A percentile compares a stretch with the other conserved stretches of the same genome.
These are phyloP conservation scores for Melanargia galathea DNA, from an alignment of 2,888 invertebrate species.

Conservation along the genomic window DNA sequence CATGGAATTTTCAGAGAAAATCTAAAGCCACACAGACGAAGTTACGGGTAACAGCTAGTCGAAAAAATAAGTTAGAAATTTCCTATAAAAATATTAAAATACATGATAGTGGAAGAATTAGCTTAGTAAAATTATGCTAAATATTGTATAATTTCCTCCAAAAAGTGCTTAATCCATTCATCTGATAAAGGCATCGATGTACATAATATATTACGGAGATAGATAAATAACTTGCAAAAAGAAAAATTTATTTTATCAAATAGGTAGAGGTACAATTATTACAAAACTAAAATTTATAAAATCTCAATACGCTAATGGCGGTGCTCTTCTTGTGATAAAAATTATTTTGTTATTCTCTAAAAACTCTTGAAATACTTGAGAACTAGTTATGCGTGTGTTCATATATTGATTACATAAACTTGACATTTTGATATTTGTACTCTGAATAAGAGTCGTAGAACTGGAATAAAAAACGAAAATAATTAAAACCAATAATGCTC, in stretches of 20 bases:
- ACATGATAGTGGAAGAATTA: too few species aligned
- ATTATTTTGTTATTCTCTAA: conserved; percentile 54
- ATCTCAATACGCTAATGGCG: conserved; percentile 16
- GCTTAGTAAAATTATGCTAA: too few species aligned
- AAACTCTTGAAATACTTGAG: conserved; percentile 65
- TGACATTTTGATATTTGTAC: conserved; percentile 24
- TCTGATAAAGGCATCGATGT: not conserved
- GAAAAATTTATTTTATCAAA: conserved; percentile 12
- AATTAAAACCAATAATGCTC: too few species aligned
- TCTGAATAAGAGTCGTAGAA: conserved; percentile 24
- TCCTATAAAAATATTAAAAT: too few species aligned
- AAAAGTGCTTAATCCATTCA: too few species aligned
- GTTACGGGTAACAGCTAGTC: too few species aligned
- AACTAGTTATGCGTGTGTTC: conserved; percentile 53
- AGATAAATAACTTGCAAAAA: not conserved
- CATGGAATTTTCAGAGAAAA: too few species aligned
- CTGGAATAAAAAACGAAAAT: conserved; percentile 23
- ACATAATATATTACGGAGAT: not conserved
- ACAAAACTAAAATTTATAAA: conserved; percentile 2
- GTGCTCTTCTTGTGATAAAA: conserved; percentile 28
- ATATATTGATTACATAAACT: conserved; percentile 8
- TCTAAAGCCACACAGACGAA: too few species aligned
- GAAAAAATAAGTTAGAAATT: too few species aligned
- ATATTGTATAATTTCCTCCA: too few species aligned
- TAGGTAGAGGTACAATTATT: not conserved